Evolutionary conservation across 2,113 vertebrate genomes (phyloP).

Genomic region (Bungarus multicinctus): DNA sequence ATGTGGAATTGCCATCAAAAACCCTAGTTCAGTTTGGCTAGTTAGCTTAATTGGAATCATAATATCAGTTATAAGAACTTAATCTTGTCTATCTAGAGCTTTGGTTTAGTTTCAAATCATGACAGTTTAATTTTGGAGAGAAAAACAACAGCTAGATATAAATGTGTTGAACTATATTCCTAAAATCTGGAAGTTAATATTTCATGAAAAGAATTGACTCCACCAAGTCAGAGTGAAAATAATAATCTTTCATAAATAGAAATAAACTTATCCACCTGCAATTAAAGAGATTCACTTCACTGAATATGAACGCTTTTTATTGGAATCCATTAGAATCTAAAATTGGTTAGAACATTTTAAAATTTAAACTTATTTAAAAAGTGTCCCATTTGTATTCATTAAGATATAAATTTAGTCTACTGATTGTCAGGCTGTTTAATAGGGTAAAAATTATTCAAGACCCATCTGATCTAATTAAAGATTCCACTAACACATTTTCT

Average conservation of each 20-base stretch:
- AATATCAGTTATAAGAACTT: background rate
- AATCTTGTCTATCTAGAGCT: background rate
- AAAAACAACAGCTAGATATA: background rate
- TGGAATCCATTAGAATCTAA: background rate
- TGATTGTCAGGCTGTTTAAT: background rate
- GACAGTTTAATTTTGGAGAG: background rate
- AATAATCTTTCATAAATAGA: background rate
- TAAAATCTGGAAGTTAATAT: background rate
- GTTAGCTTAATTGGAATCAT: background rate
- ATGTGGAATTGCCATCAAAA: background rate
- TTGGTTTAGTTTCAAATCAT: background rate
- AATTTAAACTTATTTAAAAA: background rate
- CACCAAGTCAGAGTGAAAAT: background rate
- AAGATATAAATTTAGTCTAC: background rate
- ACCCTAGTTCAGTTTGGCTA: background rate
- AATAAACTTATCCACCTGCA: background rate
- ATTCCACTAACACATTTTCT: background rate
- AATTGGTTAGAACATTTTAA: background rate
- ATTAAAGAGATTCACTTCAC: background rate
- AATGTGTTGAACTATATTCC: background rate
- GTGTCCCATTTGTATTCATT: background rate
- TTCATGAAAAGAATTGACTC: background rate
- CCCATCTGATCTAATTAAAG: background rate
- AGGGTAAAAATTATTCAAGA: background rate
- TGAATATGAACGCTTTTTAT: background rate